Evolutionary conservation across 2,888 invertebrate species (phyloP).

Genomic region (Phyllotreta cruciferae): DNA sequence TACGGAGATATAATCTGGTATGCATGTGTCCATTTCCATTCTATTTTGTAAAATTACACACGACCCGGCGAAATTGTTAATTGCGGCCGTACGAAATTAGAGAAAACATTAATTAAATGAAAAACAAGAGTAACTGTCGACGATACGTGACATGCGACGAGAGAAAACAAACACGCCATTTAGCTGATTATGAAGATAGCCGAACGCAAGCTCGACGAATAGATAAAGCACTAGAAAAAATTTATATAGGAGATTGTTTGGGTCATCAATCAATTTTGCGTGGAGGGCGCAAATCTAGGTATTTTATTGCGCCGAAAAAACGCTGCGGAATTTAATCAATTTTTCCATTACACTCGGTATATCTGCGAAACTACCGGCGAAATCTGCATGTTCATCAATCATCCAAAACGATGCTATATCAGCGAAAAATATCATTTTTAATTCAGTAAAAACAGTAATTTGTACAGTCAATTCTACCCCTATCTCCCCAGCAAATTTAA

Average conservation of each 20-base stretch:
- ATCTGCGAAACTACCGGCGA: slow-evolving; percentile 15
- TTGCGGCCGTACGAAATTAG: slow-evolving; percentile 13
- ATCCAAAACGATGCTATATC: slow-evolving; percentile 42
- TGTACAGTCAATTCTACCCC: slow-evolving; percentile 8
- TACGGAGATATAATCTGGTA: slow-evolving; percentile 13
- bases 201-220: slow-evolving; percentile 22
- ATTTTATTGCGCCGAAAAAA: too few species aligned
- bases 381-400: slow-evolving; percentile 36
- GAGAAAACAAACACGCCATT: slow-evolving; percentile 30
- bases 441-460: slow-evolving; percentile 12
- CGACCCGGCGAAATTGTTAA: slow-evolving; percentile 16
- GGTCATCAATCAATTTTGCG: slow-evolving; percentile 33
- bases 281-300: slow-evolving; percentile 22
- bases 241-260: slow-evolving; percentile 27
- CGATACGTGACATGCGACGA: slow-evolving; percentile 20
- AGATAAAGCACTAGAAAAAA: slow-evolving; percentile 26
- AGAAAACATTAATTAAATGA: slow-evolving; percentile 28
- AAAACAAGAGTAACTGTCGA: slow-evolving; percentile 16
- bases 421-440: slow-evolving; percentile 39
- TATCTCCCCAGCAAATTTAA: too few species aligned
- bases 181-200: slow-evolving; percentile 27
- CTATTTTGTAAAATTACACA: slow-evolving; percentile 14
- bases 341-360: neutral
- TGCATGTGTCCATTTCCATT: slow-evolving; percentile 16
- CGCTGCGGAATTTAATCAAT: too few species aligned